Percentiles rank a stretch among this genome's conserved stretches.
phyloP scores from a whole-genome alignment of 2,888 invertebrate genomes.

The Trichogramma dendrolimi region DNA sequence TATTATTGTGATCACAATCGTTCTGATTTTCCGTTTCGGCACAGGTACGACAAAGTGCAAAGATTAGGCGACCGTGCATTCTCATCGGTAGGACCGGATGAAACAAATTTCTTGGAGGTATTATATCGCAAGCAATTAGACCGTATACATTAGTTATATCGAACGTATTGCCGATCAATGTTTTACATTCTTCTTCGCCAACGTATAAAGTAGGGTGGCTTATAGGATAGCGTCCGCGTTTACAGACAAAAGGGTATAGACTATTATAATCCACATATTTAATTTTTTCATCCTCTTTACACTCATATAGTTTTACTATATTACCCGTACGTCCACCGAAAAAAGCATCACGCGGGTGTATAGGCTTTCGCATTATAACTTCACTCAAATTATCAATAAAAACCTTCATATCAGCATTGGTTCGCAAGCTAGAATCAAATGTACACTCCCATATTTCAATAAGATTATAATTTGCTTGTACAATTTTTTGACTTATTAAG shows the following conservation, averaged over 20 bases:
- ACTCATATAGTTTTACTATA: not conserved
- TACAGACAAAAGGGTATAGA: too few species aligned
- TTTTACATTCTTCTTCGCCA: too few species aligned
- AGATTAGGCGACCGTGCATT: constrained; percentile 39
- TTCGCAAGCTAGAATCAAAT: not conserved
- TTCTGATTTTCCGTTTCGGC: constrained; percentile 33
- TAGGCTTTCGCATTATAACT: not conserved
- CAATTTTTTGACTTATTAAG: not conserved
- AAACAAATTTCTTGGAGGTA: constrained; percentile 34
- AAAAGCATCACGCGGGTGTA: too few species aligned
- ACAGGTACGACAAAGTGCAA: constrained; percentile 43
- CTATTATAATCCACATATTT: constrained; percentile 10
- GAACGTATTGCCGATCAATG: constrained; percentile 16
- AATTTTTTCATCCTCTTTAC: constrained; percentile 7
- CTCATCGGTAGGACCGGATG: constrained; percentile 40
- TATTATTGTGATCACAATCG: constrained; percentile 40
- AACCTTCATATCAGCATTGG: not conserved
- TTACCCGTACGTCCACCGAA: too few species aligned
- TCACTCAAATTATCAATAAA: not conserved
- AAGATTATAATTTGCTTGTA: not conserved
- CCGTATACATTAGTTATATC: constrained; percentile 29
- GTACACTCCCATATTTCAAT: not conserved
- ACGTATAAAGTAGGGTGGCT: constrained; percentile 36
- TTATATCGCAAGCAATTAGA: constrained; percentile 32
- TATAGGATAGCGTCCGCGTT: constrained; percentile 35